phyloP scores from a whole-genome alignment of 2,797 vertebrate genomes.

The Phoebastria nigripes region DNA sequence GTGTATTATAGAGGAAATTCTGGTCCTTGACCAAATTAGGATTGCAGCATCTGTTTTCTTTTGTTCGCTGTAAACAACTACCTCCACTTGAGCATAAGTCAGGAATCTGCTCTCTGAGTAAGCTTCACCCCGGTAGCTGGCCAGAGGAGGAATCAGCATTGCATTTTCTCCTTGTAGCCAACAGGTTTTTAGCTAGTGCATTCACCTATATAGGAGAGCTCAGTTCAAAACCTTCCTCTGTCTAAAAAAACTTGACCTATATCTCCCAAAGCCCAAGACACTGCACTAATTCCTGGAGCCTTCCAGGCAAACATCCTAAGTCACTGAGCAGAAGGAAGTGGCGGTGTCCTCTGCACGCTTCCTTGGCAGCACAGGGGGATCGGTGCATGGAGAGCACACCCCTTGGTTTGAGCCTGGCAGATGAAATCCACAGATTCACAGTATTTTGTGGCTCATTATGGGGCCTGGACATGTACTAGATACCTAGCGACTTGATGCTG shows the following conservation, averaged over 20 bases:
- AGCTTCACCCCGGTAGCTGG: not conserved
- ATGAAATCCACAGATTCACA: rapidly evolving
- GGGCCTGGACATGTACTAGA: not conserved
- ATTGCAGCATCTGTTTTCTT: not conserved
- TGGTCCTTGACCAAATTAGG: not conserved
- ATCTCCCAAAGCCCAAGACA: not conserved
- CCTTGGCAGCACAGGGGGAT: rapidly evolving
- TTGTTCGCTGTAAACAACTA: not conserved
- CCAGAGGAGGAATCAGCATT: not conserved
- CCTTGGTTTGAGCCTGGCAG: not conserved
- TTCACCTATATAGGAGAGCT: not conserved
- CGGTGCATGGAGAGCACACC: not conserved
- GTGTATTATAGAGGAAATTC: not conserved
- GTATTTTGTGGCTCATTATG: not conserved
- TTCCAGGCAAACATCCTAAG: rapidly evolving
- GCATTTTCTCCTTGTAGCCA: not conserved
- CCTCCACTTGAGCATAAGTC: not conserved
- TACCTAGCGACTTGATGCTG: not conserved
- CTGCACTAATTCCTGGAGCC: not conserved
- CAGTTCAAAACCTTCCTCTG: not conserved
- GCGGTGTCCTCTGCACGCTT: not conserved
- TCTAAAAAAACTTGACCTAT: not conserved
- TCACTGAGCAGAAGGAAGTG: not conserved
- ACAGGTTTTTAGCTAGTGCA: not conserved
- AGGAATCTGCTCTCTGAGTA: not conserved